These are phyloP conservation scores for Epistrophella euchroma DNA, from an alignment of 2,888 invertebrate genomes.

Conservation along the genomic window DNA sequence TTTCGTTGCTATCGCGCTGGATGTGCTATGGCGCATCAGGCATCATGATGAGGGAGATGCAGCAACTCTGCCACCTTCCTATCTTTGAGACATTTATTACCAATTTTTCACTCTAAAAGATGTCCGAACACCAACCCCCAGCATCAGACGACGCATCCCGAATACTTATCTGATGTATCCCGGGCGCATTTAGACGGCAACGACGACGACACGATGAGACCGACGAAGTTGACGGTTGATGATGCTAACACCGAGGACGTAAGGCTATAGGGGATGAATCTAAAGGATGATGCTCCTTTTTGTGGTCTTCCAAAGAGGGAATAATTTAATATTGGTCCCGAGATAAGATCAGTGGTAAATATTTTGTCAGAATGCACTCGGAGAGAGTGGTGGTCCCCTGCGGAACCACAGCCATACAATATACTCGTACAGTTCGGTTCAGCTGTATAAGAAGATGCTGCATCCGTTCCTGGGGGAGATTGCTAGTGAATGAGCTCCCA, in stretches of 20 bases:
- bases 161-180: slow-evolving; percentile 66
- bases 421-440: neutral
- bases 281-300: slow-evolving; percentile 65
- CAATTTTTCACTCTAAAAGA: slow-evolving; percentile 67
- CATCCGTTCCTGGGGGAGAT: slow-evolving; percentile 33
- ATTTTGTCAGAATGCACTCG: slow-evolving; percentile 63
- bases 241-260: slow-evolving; percentile 6
- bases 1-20: slow-evolving; percentile 18
- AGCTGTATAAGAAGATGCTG: slow-evolving; percentile 6
- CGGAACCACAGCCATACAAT: slow-evolving; percentile 7
- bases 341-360: slow-evolving; percentile 73
- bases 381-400: slow-evolving; percentile 22
- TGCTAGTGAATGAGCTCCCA: slow-evolving; percentile 56
- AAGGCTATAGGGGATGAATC: neutral
- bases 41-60: slow-evolving; percentile 24
- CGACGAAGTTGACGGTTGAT: slow-evolving; percentile 17
- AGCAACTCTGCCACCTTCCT: slow-evolving; percentile 19
- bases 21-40: neutral
- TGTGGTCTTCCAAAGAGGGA: slow-evolving; percentile 66
- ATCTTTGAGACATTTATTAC: slow-evolving; percentile 71
- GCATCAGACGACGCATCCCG: slow-evolving; percentile 26
- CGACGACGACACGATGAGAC: slow-evolving; percentile 15
- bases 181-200: slow-evolving; percentile 27
- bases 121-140: slow-evolving; percentile 19
- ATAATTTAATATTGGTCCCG: slow-evolving; percentile 72